A percentile compares a stretch with the other conserved stretches of the same genome.
Conservation (phyloP, 2,888 invertebrate species). For the Thymelicus acteon region DNA sequence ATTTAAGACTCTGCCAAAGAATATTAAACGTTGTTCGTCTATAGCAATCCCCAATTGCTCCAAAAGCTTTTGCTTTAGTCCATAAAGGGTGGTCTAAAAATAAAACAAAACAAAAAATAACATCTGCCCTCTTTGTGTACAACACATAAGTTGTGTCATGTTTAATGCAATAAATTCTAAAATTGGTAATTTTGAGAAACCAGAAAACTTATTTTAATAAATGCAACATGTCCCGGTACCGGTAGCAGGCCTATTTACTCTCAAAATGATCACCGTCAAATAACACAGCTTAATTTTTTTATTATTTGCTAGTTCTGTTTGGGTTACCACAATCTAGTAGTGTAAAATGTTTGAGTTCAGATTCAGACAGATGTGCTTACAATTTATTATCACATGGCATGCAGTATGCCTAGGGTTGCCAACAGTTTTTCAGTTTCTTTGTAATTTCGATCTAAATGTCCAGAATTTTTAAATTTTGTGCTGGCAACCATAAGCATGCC, state of each 20-base stretch:
- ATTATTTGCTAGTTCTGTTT: too few relatives aligned
- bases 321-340: too few relatives aligned
- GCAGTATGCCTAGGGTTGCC: too few relatives aligned
- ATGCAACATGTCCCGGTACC: background rate
- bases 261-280: background rate
- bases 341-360: too few relatives aligned
- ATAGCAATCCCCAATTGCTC: constrained; percentile 91
- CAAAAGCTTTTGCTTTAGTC: constrained; percentile 92
- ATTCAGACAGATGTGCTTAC: too few relatives aligned
- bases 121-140: background rate
- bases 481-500: too few relatives aligned
- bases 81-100: constrained; percentile 90
- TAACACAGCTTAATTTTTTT: too few relatives aligned
- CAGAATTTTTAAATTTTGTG: too few relatives aligned
- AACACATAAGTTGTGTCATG: background rate
- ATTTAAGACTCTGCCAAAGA: constrained; percentile 96
- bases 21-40: constrained; percentile 95
- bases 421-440: too few relatives aligned
- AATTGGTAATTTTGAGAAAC: background rate
- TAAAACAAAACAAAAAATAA: constrained; percentile 6
- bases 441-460: too few relatives aligned
- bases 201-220: background rate
- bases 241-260: background rate
- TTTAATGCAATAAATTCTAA: background rate
- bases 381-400: too few relatives aligned